phyloP scores from a whole-genome alignment of 2,888 invertebrate genomes.

The Rutpela maculata region DNA sequence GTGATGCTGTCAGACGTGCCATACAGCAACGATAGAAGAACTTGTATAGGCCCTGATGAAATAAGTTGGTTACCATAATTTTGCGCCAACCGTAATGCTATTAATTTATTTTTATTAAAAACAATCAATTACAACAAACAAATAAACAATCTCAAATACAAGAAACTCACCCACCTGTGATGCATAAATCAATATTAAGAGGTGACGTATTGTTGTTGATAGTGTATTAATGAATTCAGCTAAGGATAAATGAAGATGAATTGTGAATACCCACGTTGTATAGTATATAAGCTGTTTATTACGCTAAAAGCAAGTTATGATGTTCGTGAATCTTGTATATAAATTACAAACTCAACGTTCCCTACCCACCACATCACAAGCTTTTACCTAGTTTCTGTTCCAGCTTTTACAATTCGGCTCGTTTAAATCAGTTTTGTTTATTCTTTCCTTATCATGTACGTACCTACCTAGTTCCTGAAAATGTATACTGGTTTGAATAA shows the following conservation, averaged over 20 bases:
- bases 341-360: slow-evolving; percentile 16
- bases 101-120: too few relatives aligned
- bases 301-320: slow-evolving; percentile 22
- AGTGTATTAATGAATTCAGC: neutral
- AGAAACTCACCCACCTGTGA: neutral
- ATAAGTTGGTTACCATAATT: too few relatives aligned
- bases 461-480: too few relatives aligned
- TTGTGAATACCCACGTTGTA: neutral
- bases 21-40: too few relatives aligned
- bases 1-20: too few relatives aligned
- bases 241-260: slow-evolving; percentile 24
- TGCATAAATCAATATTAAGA: neutral
- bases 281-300: slow-evolving; percentile 20
- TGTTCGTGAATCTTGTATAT: slow-evolving; percentile 15
- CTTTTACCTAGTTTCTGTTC: slow-evolving; percentile 1
- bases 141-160: too few relatives aligned
- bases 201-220: neutral
- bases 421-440: neutral
- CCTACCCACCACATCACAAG: neutral
- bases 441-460: neutral
- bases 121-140: too few relatives aligned
- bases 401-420: neutral
- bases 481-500: too few relatives aligned
- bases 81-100: too few relatives aligned
- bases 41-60: too few relatives aligned